Conservation (phyloP, 2,888 invertebrate species). For the Beris chalybata region DNA sequence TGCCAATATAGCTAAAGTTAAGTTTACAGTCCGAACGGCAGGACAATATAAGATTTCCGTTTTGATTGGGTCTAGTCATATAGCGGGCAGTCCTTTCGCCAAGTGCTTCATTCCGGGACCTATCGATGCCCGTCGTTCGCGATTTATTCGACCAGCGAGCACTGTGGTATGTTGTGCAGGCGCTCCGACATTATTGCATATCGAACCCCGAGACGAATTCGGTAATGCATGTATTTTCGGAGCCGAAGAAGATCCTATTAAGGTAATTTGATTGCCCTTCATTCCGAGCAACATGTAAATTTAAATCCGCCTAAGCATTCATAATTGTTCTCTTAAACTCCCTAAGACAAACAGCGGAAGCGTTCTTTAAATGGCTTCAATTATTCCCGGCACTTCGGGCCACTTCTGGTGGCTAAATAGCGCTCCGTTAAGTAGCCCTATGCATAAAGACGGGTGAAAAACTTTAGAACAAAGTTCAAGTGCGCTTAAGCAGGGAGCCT, state of each 20-base stretch:
- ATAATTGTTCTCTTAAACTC: not conserved
- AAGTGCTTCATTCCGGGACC: slow-evolving; percentile 81
- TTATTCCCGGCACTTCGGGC: too few relatives aligned
- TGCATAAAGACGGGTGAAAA: too few relatives aligned
- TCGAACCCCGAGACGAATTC: slow-evolving; percentile 90
- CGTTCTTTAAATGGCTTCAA: too few relatives aligned
- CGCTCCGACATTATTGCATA: slow-evolving; percentile 73
- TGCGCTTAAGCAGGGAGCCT: too few relatives aligned
- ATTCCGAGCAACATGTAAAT: too few relatives aligned
- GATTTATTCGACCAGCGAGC: slow-evolving; percentile 79
- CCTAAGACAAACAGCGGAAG: not conserved
- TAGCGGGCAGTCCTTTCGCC: slow-evolving; percentile 84
- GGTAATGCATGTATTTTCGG: slow-evolving; percentile 78
- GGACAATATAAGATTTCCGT: slow-evolving; percentile 87
- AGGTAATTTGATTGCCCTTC: slow-evolving; percentile 50
- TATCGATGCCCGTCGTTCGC: slow-evolving; percentile 80
- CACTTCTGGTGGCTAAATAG: too few relatives aligned
- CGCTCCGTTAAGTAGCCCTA: too few relatives aligned
- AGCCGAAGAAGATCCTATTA: slow-evolving; percentile 63
- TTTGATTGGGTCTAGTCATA: slow-evolving; percentile 77
- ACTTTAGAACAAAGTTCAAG: too few relatives aligned
- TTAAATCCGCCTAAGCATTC: not conserved
- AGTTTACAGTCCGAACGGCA: slow-evolving; percentile 89
- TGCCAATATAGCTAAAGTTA: slow-evolving; percentile 84
- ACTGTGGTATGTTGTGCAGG: slow-evolving; percentile 83